Evolutionary conservation across 2,888 invertebrate species (phyloP).

Genomic region (Harpagoxenus sublaevis): DNA sequence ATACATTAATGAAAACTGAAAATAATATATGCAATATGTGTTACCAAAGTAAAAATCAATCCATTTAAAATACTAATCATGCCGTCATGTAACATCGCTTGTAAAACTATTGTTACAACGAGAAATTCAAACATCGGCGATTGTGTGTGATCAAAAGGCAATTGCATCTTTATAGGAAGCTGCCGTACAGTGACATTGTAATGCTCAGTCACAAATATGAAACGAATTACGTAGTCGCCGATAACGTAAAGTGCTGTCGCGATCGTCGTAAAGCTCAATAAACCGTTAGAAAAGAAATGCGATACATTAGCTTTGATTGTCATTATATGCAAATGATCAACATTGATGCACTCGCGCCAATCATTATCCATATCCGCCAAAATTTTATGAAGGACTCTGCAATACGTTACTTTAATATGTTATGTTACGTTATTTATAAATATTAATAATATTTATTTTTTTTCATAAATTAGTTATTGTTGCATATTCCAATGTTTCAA

Average conservation of each 20-base stretch:
- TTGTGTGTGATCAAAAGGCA: slow-evolving; percentile 18
- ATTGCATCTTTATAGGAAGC: slow-evolving; percentile 16
- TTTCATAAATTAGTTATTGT: too few species aligned
- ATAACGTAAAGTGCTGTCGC: not conserved
- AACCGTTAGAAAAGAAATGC: not conserved
- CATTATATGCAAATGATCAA: not conserved
- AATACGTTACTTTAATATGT: not conserved
- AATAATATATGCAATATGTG: too few species aligned
- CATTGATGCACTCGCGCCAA: slow-evolving; percentile 20
- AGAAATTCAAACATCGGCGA: slow-evolving; percentile 43
- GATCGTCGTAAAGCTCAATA: not conserved
- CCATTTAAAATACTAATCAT: not conserved
- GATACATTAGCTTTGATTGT: slow-evolving; percentile 9
- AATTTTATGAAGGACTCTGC: slow-evolving; percentile 23
- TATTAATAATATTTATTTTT: too few species aligned
- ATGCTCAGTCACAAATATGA: not conserved
- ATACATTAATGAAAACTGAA: too few species aligned
- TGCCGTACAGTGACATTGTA: not conserved
- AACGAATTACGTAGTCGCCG: not conserved
- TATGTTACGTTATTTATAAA: too few species aligned
- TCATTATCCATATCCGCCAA: slow-evolving; percentile 27
- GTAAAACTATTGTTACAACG: not conserved
- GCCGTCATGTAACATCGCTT: not conserved
- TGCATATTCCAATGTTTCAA: not conserved
- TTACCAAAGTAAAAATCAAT: slow-evolving; percentile 40